phyloP scores from a whole-genome alignment of 2,888 invertebrate species.

The Panorpa germanica region DNA sequence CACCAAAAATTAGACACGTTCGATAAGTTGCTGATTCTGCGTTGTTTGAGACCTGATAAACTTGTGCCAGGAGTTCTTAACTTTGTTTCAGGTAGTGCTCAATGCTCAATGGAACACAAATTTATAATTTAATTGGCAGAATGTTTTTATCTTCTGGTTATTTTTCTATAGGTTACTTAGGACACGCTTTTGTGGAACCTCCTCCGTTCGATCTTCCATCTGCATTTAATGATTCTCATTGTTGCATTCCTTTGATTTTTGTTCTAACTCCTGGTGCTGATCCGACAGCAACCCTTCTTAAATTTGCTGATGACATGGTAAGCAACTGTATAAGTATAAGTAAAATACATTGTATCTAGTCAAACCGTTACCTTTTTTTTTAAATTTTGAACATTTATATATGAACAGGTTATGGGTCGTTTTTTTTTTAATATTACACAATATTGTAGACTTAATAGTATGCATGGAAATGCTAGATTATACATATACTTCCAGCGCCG shows the following conservation, averaged over 20 bases:
- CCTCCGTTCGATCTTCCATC: constrained; percentile 76
- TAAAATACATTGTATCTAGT: too few species aligned
- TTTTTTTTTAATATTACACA: too few species aligned
- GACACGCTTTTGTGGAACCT: constrained; percentile 65
- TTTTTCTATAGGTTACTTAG: constrained; percentile 50
- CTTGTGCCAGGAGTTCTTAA: constrained; percentile 58
- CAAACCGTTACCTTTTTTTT: too few species aligned
- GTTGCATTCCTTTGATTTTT: constrained; percentile 73
- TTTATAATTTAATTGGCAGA: constrained; percentile 1
- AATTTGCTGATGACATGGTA: constrained; percentile 80
- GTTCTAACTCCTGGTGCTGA: constrained; percentile 86
- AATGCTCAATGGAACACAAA: too few species aligned
- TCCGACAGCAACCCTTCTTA: constrained; percentile 73
- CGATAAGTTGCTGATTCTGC: constrained; percentile 56
- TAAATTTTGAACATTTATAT: too few species aligned
- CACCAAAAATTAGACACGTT: constrained; percentile 38
- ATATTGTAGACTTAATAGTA: too few species aligned
- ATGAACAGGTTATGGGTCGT: too few species aligned
- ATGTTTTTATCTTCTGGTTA: constrained; percentile 30
- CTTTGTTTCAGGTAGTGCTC: constrained; percentile 38
- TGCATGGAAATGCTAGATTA: too few species aligned
- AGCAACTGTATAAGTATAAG: constrained; percentile 27
- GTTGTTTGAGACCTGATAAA: constrained; percentile 77
- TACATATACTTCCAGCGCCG: too few species aligned
- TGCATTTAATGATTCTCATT: constrained; percentile 71